Evolutionary conservation across 2,797 vertebrate genomes (phyloP), one percentile per base, ranked within the genome.

Genomic region (Picus viridis): DNA sequence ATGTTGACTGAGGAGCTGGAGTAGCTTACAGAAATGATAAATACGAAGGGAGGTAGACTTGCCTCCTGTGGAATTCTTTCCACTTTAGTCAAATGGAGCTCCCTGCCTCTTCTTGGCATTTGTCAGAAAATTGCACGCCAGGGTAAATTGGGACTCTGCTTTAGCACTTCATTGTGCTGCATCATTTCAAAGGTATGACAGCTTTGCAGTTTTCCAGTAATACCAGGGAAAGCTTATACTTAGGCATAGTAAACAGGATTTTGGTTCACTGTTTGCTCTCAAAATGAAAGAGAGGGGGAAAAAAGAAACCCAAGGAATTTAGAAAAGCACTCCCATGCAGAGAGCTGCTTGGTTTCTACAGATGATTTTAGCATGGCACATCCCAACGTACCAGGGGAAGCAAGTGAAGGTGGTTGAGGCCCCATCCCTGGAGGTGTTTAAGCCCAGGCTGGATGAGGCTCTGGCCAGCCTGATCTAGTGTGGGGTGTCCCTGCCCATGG

Each of bases 81-180:
- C 96, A 89, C 95, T 92, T 96, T 96, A 97, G 95, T 83, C 81
- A 95, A 97, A 94, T 94, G 88, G 79, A 87, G 73, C 92, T 97
- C 68, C 43, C 67, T 96, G 70, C 88, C 89, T 94, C 93, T 88
- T 91, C 94, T 93, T 98, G 97, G 97, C 96, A 63, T 93, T 68
- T 94, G 54, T 67, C 68, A 59, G 81, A 86, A 96, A 92, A 93
- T 71, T 92, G 92, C 30, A 95, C 93, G 96, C 97, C 97, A 97
- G 96, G 91, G 76, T 97, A 97, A 97, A 97, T 49, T 88, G 87
- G 95, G 90, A 71, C 90, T 85, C 97, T 97, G 36, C 92, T 97
- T 86, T 97, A 97, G 95, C 97, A 98, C 97, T 97, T 97, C 96
- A 95, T 96, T 96, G 93, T 93, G 95, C 95, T 87, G 96, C 90